Evolutionary conservation across 2,888 invertebrate genomes (phyloP).

Genomic region (Craniophora ligustri): DNA sequence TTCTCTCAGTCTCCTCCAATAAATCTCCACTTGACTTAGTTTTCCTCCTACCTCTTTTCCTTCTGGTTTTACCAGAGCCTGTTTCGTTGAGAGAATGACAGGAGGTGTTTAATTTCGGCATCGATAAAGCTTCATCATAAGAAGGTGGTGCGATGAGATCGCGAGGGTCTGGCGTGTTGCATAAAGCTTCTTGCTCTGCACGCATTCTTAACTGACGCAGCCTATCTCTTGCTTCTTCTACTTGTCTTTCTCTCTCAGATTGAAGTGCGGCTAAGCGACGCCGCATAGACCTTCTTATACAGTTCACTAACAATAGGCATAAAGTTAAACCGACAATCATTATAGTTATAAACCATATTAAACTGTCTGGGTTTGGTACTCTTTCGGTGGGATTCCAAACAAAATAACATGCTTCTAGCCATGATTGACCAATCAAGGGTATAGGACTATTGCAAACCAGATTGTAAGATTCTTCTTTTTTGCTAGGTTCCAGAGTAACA

Average conservation of each 20-base stretch:
- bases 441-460: slow-evolving; percentile 91
- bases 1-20: slow-evolving; percentile 81
- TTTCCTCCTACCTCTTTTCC: slow-evolving; percentile 81
- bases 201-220: slow-evolving; percentile 86
- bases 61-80: slow-evolving; percentile 78
- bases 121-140: slow-evolving; percentile 93
- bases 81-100: slow-evolving; percentile 87
- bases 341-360: slow-evolving; percentile 89
- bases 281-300: slow-evolving; percentile 87
- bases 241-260: slow-evolving; percentile 87
- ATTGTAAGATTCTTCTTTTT: slow-evolving; percentile 82
- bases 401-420: slow-evolving; percentile 91
- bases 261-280: slow-evolving; percentile 83
- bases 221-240: slow-evolving; percentile 88
- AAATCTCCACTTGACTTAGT: slow-evolving; percentile 86
- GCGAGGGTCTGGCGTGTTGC: slow-evolving; percentile 91
- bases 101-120: slow-evolving; percentile 91
- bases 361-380: slow-evolving; percentile 77
- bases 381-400: slow-evolving; percentile 88
- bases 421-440: slow-evolving; percentile 89
- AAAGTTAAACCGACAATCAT: slow-evolving; percentile 87
- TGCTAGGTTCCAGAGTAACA: slow-evolving; percentile 88
- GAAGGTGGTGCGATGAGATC: slow-evolving; percentile 92
- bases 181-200: slow-evolving; percentile 85
- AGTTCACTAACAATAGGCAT: slow-evolving; percentile 85